These are phyloP conservation scores for Callosobruchus maculatus DNA, from an alignment of 2,888 invertebrate species.

Conservation along the genomic window DNA sequence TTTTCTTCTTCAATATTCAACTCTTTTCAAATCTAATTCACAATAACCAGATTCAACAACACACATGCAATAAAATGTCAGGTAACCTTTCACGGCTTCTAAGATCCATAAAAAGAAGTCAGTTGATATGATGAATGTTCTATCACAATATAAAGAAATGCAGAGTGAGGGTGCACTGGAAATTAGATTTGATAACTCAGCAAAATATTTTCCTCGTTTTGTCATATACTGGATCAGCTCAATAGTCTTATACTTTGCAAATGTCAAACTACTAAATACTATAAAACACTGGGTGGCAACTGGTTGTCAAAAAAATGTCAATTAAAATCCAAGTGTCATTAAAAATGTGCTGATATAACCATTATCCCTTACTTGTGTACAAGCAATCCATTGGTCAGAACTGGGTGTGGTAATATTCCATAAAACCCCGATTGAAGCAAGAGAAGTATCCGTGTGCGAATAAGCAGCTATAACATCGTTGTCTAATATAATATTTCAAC, in stretches of 20 bases:
- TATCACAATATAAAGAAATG: too few relatives aligned
- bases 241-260: not conserved
- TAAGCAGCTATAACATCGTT: not conserved
- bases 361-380: slow-evolving; percentile 34
- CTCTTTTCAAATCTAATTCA: too few relatives aligned
- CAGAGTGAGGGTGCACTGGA: too few relatives aligned
- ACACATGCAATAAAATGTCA: too few relatives aligned
- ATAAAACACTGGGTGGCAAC: not conserved
- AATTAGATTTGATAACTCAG: not conserved
- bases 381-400: slow-evolving; percentile 50
- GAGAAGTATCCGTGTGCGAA: slow-evolving; percentile 5
- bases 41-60: too few relatives aligned
- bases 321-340: not conserved
- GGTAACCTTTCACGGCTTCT: too few relatives aligned
- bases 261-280: not conserved
- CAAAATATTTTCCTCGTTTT: not conserved
- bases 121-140: too few relatives aligned
- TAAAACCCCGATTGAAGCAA: slow-evolving; percentile 42
- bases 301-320: not conserved
- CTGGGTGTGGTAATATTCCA: slow-evolving; percentile 46
- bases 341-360: slow-evolving; percentile 25
- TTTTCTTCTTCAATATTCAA: too few relatives aligned
- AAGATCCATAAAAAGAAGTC: too few relatives aligned
- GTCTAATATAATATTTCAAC: too few relatives aligned
- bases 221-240: not conserved